Percentiles rank a stretch among this genome's conserved stretches.
phyloP scores from a whole-genome alignment of 2,797 vertebrate genomes.

The Todus mexicanus region DNA sequence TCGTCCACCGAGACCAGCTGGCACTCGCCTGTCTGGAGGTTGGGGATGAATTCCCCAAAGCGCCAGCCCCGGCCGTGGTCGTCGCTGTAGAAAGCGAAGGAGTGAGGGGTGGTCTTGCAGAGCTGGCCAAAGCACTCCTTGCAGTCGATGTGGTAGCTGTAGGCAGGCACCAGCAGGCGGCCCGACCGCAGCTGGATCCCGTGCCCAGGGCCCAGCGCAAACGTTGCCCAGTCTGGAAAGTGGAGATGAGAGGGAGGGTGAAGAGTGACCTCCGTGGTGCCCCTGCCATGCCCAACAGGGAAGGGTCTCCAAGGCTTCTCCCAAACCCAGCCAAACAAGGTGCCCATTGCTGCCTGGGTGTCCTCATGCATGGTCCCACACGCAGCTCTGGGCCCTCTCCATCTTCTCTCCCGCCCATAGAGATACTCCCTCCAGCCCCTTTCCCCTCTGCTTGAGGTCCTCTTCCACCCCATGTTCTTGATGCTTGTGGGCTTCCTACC shows the following conservation, averaged over 20 bases:
- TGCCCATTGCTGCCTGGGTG: background rate
- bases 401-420: accelerated
- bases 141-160: slow-evolving; percentile 90
- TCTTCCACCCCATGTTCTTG: background rate
- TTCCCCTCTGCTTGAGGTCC: background rate
- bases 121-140: slow-evolving; percentile 87
- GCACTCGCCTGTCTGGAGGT: slow-evolving; percentile 89
- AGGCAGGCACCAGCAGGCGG: slow-evolving; percentile 89
- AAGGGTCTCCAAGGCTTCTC: background rate
- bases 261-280: too few relatives aligned
- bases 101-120: slow-evolving; percentile 85
- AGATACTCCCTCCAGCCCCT: background rate
- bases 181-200: slow-evolving; percentile 91
- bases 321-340: background rate
- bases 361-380: background rate
- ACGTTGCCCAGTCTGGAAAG: slow-evolving; percentile 92
- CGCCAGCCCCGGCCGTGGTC: slow-evolving; percentile 86
- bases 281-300: accelerated
- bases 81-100: slow-evolving; percentile 92
- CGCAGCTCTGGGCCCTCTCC: background rate
- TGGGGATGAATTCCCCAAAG: slow-evolving; percentile 83
- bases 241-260: background rate
- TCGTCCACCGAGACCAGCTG: slow-evolving; percentile 90
- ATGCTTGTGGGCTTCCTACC: background rate
- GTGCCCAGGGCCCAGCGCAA: slow-evolving; percentile 90